phyloP scores from a whole-genome alignment of 2,797 vertebrate species.

The Schizopygopsis pylzovi region DNA sequence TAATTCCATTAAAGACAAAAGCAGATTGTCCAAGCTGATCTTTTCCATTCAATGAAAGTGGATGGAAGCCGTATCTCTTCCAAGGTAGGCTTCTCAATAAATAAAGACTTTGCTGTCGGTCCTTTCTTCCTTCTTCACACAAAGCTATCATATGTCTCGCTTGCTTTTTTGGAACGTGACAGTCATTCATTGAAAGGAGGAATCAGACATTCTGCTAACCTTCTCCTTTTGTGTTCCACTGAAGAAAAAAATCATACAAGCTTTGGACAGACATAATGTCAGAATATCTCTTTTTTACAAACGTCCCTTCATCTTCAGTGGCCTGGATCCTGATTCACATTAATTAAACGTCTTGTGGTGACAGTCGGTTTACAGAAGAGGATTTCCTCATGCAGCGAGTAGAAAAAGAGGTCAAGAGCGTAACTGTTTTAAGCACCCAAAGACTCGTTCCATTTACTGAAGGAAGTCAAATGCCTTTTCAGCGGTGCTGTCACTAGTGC shows the following conservation, averaged over 20 bases:
- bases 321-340: conserved; percentile 2
- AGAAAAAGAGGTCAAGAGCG: conserved; percentile 11
- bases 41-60: neutral
- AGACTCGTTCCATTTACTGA: conserved; percentile 53
- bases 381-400: conserved; percentile 20
- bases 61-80: neutral
- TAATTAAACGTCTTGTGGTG: neutral
- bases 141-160: neutral
- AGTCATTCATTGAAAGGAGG: neutral
- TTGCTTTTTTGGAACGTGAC: neutral
- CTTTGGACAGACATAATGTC: neutral
- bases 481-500: conserved; percentile 32
- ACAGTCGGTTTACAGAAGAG: neutral
- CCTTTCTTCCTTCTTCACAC: neutral
- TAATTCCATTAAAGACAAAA: neutral
- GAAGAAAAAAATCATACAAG: neutral
- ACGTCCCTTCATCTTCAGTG: neutral
- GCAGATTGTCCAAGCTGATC: neutral
- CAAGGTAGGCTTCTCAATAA: neutral
- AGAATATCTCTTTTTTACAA: neutral
- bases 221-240: conserved; percentile 5
- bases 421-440: conserved; percentile 24
- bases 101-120: neutral
- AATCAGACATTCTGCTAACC: neutral
- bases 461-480: conserved; percentile 62